Evolutionary conservation across 2,797 vertebrate species (phyloP), one percentile per base, ranked within the genome.

Genomic region (Benthosema pterotum): DNA sequence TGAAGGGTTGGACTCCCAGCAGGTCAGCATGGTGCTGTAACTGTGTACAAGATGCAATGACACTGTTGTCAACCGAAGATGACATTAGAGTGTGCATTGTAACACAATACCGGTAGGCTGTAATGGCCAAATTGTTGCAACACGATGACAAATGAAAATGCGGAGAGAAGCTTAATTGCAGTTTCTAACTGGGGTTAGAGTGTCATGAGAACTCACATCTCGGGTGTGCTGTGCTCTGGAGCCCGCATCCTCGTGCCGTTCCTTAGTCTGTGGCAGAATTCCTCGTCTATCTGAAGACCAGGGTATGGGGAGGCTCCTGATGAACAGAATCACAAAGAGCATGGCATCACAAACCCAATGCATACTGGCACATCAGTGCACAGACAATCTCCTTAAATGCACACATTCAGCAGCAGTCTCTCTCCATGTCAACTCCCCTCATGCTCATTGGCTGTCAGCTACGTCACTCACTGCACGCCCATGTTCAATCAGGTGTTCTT

Each of bases 301-400:
- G 96, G 96, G 79, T 98, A 98, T 0, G 96, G 96, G 12, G 96
- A 96, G 1, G 95, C 96, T 71, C 96, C 96, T 98, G 78, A 54
- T 16, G 38, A 51, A 52, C 50, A 38, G 32, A 38, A 13, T 46
- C 56, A 46, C 56, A 57, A 4, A 57, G 19, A 48, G 43, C 6
- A 42, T 19, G 12, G 11, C 14, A 19, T 52, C 17, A 12, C 18
- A 9, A 17, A 18, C 16, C 25, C 11, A 22, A 16, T 16, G 9
- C 17, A 14, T 6, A 52, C 11, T 12, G 0, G 2, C 2, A 45
- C 14, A 48, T 45, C 52, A 9, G 52, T 1, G 14, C 11, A 11
- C 42, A 11, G 8, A 19, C 8, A 46, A 8, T 49, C n/a, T 32
- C 15, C 32, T 38, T 38, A 38, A 38, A 38, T 8, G 28, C 22